phyloP scores from a whole-genome alignment of 1,140 invertebrate genomes.

The Diachasma alloeum region DNA sequence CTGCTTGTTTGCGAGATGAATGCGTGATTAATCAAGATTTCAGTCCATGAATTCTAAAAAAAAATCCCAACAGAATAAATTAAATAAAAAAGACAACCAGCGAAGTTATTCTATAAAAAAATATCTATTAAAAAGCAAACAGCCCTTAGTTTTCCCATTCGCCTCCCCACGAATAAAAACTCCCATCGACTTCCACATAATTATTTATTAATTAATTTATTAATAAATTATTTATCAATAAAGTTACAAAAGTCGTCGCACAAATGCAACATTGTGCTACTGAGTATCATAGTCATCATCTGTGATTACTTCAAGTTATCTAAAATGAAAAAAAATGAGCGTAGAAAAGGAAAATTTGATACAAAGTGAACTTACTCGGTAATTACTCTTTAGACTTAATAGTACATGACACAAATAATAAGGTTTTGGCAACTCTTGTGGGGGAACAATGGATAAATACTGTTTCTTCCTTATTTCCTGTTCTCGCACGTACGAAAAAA shows the following conservation, averaged over 20 bases:
- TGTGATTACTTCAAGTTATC: not conserved
- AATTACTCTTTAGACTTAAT: slow-evolving; percentile 1
- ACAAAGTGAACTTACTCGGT: not conserved
- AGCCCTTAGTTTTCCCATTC: too few species aligned
- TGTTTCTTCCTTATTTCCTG: not conserved
- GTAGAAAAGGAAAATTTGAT: not conserved
- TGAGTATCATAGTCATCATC: not conserved
- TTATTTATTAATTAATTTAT: slow-evolving; percentile 5
- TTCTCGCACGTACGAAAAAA: not conserved
- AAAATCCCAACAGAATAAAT: too few species aligned
- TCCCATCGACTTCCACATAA: not conserved
- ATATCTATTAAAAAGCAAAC: too few species aligned
- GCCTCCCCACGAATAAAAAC: not conserved
- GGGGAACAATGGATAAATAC: slow-evolving; percentile 1
- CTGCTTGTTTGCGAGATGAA: too few species aligned
- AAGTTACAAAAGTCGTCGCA: not conserved
- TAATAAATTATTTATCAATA: slow-evolving; percentile 7
- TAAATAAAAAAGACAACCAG: too few species aligned
- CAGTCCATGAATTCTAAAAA: too few species aligned
- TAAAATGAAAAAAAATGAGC: slow-evolving; percentile 7
- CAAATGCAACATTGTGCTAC: not conserved
- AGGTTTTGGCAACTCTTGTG: not conserved
- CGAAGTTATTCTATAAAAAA: too few species aligned
- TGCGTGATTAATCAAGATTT: too few species aligned
- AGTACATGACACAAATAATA: slow-evolving; percentile 11